A percentile compares a stretch with the other conserved stretches of the same genome.
These are phyloP conservation scores for Columba livia DNA, from an alignment of 2,113 vertebrate species.

Conservation along the genomic window DNA sequence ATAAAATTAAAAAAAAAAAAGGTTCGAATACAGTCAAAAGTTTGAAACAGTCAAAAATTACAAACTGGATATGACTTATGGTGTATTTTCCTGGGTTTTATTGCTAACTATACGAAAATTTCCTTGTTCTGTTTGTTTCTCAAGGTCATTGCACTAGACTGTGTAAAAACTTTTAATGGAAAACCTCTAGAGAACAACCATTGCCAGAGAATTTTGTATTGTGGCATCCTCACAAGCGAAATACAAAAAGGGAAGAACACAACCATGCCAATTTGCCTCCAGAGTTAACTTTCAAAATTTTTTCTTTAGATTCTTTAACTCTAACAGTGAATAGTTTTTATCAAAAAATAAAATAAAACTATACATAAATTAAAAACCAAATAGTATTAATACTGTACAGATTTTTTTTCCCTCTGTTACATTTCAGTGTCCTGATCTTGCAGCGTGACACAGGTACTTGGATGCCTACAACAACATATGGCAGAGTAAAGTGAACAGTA, in stretches of 20 bases:
- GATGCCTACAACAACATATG: background rate
- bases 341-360: background rate
- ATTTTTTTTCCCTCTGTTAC: background rate
- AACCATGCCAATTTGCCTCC: background rate
- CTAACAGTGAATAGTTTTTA: background rate
- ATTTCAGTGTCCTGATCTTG: background rate
- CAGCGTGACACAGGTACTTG: background rate
- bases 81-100: background rate
- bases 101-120: background rate
- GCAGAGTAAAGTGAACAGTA: background rate
- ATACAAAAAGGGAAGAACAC: background rate
- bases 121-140: background rate
- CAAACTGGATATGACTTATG: background rate
- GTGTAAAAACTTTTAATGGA: background rate
- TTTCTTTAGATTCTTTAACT: background rate
- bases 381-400: background rate
- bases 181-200: background rate
- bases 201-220: background rate
- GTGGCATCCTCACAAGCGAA: background rate
- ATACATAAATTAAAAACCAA: background rate
- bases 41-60: background rate
- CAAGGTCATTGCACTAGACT: background rate
- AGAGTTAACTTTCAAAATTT: background rate
- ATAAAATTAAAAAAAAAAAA: too few species aligned
- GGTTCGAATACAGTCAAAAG: background rate